Evolutionary conservation across 2,888 invertebrate species (phyloP).

Genomic region (Hymenopus coronatus): DNA sequence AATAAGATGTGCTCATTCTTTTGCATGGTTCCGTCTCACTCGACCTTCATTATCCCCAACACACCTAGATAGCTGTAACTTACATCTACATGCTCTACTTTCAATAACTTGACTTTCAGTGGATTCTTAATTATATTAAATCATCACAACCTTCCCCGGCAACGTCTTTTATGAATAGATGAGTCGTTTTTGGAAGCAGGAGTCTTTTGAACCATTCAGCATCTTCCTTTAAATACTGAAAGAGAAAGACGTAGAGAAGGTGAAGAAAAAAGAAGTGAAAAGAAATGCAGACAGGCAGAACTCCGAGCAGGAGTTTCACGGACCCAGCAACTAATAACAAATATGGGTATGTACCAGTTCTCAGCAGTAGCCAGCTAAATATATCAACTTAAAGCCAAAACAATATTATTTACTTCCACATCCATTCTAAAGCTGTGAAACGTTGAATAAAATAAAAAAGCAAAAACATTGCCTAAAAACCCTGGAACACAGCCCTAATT

Average conservation of each 20-base stretch:
- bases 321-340: not conserved
- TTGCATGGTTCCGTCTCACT: not conserved
- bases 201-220: not conserved
- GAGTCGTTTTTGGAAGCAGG: not conserved
- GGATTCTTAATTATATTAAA: not conserved
- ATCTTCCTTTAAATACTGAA: not conserved
- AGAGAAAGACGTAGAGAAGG: not conserved
- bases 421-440: not conserved
- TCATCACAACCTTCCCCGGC: not conserved
- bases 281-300: not conserved
- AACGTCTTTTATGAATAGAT: not conserved
- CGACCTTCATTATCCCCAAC: not conserved
- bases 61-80: not conserved
- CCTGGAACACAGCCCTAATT: too few species aligned
- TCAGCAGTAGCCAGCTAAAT: not conserved
- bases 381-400: too few species aligned
- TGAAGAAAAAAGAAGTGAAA: not conserved
- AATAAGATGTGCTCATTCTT: not conserved
- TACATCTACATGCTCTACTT: not conserved
- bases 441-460: not conserved
- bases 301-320: not conserved
- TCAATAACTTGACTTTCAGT: not conserved
- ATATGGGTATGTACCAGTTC: not conserved
- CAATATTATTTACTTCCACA: not conserved
- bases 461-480: not conserved